phyloP scores from a whole-genome alignment of 2,797 vertebrate species.

The Rhodeus uyekii region DNA sequence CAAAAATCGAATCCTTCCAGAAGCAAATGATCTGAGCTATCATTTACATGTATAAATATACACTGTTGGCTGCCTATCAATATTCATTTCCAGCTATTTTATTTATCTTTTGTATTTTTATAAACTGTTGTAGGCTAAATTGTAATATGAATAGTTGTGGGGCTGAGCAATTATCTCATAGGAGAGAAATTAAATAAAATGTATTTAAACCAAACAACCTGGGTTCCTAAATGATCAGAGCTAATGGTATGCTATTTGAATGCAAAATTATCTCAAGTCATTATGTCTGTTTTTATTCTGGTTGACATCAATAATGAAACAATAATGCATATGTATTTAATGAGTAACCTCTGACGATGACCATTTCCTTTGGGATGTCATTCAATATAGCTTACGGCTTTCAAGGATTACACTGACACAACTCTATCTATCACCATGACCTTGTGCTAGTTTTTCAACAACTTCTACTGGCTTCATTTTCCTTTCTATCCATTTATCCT shows the following conservation, averaged over 20 bases:
- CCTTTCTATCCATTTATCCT: neutral
- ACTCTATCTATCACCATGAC: constrained; percentile 1
- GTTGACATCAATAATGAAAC: neutral
- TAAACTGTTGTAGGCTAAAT: neutral
- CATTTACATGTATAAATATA: neutral
- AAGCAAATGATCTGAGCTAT: neutral
- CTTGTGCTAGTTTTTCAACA: constrained; percentile 7
- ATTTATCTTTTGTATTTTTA: neutral
- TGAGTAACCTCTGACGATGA: neutral
- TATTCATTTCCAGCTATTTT: neutral
- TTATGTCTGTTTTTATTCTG: neutral
- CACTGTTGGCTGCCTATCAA: neutral
- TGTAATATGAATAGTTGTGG: neutral
- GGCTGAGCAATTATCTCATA: neutral
- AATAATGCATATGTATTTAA: neutral
- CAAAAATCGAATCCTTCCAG: neutral
- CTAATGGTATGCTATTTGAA: neutral
- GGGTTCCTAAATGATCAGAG: neutral
- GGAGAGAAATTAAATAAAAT: neutral
- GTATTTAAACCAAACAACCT: neutral
- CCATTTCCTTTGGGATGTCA: neutral
- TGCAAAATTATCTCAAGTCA: neutral
- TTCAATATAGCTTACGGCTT: neutral
- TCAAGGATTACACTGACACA: neutral
- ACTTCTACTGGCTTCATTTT: neutral